Evolutionary conservation across 2,113 vertebrate species (phyloP).

Genomic region (Phainopepla nitens): DNA sequence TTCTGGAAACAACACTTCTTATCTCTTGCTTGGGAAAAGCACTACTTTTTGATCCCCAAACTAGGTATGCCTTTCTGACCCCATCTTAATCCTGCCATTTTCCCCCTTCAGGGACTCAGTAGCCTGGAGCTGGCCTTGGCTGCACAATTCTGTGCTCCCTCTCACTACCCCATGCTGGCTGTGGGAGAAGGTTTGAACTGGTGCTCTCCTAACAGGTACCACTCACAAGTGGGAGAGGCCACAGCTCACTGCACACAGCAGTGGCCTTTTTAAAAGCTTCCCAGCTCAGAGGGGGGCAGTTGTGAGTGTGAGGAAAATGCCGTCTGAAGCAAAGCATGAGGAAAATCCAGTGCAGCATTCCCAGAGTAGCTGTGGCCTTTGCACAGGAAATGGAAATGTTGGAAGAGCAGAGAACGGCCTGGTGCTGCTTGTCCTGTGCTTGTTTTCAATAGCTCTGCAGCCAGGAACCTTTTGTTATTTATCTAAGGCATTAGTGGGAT

Average conservation of each 20-base stretch:
- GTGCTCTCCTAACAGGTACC: not conserved
- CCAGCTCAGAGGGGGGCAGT: not conserved
- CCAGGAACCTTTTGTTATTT: not conserved
- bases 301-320: not conserved
- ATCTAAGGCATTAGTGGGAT: not conserved
- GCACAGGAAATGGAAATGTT: not conserved
- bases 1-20: not conserved
- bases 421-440: not conserved
- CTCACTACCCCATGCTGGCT: not conserved
- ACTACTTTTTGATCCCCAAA: not conserved
- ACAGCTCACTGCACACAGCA: not conserved
- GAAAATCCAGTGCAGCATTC: not conserved
- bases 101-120: not conserved
- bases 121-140: not conserved
- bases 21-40: not conserved
- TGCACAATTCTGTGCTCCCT: not conserved
- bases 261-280: not conserved
- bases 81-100: not conserved
- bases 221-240: not conserved
- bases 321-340: not conserved
- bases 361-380: not conserved
- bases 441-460: not conserved
- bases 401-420: not conserved
- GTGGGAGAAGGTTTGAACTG: not conserved
- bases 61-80: not conserved